phyloP scores from a whole-genome alignment of 2,113 vertebrate genomes.

The Xyliphius kryptos region DNA sequence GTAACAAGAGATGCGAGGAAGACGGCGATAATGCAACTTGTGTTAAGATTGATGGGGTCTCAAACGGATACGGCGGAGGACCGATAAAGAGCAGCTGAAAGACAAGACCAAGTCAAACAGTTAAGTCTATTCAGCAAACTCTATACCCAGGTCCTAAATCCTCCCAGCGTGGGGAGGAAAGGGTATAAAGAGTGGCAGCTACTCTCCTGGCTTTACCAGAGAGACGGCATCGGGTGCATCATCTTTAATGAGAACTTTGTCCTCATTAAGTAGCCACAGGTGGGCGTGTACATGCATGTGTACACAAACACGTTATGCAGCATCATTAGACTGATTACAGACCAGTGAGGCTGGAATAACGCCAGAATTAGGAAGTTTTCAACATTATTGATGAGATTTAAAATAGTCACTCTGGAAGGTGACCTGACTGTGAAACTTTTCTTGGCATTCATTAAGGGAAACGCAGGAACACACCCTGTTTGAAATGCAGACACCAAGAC shows the following conservation, averaged over 20 bases:
- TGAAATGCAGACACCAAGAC: too few species aligned
- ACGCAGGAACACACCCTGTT: too few species aligned
- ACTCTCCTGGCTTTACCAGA: not conserved
- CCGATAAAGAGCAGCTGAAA: not conserved
- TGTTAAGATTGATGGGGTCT: slow-evolving; percentile 11
- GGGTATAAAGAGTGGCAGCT: too few species aligned
- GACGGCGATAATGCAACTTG: not conserved
- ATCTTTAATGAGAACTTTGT: slow-evolving; percentile 59
- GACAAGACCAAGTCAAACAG: not conserved
- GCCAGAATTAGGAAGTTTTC: not conserved
- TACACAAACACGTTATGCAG: slow-evolving; percentile 16
- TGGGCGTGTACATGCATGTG: slow-evolving; percentile 28
- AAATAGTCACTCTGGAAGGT: too few species aligned
- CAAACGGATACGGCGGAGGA: not conserved
- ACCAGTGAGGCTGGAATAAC: not conserved
- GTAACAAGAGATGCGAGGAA: not conserved
- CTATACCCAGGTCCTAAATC: not conserved
- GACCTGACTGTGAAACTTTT: too few species aligned
- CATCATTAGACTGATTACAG: not conserved
- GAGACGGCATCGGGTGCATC: slow-evolving; percentile 50
- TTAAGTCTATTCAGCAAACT: not conserved
- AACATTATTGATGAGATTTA: too few species aligned
- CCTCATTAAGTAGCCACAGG: slow-evolving; percentile 61
- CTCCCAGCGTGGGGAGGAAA: not conserved
- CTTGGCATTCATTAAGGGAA: too few species aligned